These are phyloP conservation scores for Cyrtodaria siliqua DNA, from an alignment of 2,888 invertebrate genomes.

Conservation along the genomic window DNA sequence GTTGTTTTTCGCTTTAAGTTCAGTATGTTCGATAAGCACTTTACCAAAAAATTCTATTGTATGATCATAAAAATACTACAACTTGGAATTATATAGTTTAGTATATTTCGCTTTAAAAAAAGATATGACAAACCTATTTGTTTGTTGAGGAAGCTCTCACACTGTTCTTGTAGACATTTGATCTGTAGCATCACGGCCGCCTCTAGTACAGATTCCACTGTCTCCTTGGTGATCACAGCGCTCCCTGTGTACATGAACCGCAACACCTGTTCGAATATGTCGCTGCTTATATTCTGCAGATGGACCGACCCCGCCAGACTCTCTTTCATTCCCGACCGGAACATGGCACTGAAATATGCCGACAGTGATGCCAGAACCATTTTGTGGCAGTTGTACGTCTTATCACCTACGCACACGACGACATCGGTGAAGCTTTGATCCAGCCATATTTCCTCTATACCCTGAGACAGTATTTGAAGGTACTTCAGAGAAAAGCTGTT, in stretches of 20 bases:
- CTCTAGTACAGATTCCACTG: constrained; percentile 90
- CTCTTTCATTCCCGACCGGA: constrained; percentile 67
- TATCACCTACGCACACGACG: constrained; percentile 55
- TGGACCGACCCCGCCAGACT: constrained; percentile 59
- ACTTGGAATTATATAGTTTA: no score
- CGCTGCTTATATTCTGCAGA: constrained; percentile 88
- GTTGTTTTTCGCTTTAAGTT: no score
- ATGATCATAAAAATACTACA: no score
- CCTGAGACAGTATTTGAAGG: constrained; percentile 57
- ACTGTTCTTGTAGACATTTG: constrained; percentile 91
- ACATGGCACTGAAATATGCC: constrained; percentile 67
- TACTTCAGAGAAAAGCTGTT: constrained; percentile 28
- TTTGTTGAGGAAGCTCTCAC: constrained; percentile 91
- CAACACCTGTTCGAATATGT: constrained; percentile 92
- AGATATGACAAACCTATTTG: constrained; percentile 34
- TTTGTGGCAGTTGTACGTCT: constrained; percentile 64
- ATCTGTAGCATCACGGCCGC: constrained; percentile 95
- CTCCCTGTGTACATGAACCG: constrained; percentile 94
- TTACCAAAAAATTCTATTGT: no score
- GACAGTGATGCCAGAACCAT: constrained; percentile 66
- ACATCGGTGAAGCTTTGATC: constrained; percentile 64
- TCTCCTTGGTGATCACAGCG: constrained; percentile 91
- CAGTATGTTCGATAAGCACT: no score
- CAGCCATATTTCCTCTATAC: constrained; percentile 59
- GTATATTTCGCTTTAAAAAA: neutral